Conservation (phyloP, 1,140 invertebrate species). For the Charaxes varanes region DNA sequence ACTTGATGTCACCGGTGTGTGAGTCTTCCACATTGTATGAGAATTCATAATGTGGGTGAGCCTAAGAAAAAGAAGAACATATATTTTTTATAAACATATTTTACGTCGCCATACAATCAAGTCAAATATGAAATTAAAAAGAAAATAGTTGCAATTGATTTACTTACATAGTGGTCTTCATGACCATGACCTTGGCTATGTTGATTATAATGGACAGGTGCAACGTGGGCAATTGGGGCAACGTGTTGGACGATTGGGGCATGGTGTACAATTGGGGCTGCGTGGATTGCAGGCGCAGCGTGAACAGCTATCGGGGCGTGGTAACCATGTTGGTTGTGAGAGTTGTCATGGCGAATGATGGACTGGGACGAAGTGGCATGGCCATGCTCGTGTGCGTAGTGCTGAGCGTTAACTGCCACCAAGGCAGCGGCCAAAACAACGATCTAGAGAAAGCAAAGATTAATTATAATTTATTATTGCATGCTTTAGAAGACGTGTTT, state of each 20-base stretch:
- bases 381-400: slow-evolving; percentile 7
- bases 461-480: too few relatives aligned
- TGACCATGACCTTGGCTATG: slow-evolving; percentile 15
- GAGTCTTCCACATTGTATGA: slow-evolving; percentile 55
- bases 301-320: slow-evolving; percentile 1
- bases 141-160: not conserved
- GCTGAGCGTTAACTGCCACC: slow-evolving; percentile 9
- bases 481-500: too few relatives aligned
- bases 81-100: not conserved
- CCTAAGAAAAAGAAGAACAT: not conserved
- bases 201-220: slow-evolving; percentile 10
- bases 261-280: slow-evolving; percentile 5
- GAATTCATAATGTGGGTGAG: slow-evolving; percentile 51
- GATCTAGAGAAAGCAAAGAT: too few relatives aligned
- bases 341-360: slow-evolving; percentile 8
- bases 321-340: slow-evolving; percentile 10
- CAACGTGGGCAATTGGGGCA: slow-evolving; percentile 6
- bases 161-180: slow-evolving; percentile 34
- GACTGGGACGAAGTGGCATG: slow-evolving; percentile 13
- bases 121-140: not conserved
- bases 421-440: slow-evolving; percentile 1
- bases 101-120: not conserved
- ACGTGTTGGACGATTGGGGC: slow-evolving; percentile 6
- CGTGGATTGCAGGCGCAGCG: slow-evolving; percentile 11
- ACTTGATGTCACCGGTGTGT: slow-evolving; percentile 46